Conservation (phyloP, 1,140 invertebrate species). For the Orussus abietinus region DNA sequence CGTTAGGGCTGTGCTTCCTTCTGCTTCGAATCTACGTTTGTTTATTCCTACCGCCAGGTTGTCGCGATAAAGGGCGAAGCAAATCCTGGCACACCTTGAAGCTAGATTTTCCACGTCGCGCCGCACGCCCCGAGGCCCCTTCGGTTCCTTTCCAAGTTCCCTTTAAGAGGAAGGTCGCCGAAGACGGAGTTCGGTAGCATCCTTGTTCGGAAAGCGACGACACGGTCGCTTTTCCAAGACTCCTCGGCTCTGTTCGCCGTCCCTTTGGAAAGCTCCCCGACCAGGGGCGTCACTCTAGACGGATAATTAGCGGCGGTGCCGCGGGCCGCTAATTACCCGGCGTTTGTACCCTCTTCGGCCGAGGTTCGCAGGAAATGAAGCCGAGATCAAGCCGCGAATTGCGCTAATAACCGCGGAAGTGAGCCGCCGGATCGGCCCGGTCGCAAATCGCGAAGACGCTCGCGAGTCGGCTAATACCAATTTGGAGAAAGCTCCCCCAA, state of each 20-base stretch:
- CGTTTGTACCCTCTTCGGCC: constrained; percentile 15
- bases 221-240: too few relatives aligned
- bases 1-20: neutral
- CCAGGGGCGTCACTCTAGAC: neutral
- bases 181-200: constrained; percentile 21
- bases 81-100: too few relatives aligned
- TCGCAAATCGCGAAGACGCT: too few relatives aligned
- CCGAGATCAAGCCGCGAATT: constrained; percentile 22
- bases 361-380: constrained; percentile 23
- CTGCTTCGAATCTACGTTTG: too few relatives aligned
- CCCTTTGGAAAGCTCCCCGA: constrained; percentile 2
- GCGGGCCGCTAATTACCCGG: constrained; percentile 25
- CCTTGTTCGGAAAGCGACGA: too few relatives aligned
- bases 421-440: neutral
- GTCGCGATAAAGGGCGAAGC: too few relatives aligned
- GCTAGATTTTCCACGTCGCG: constrained; percentile 22
- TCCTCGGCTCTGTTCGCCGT: constrained; percentile 1
- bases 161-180: constrained; percentile 6
- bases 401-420: constrained; percentile 12
- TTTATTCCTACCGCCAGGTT: too few relatives aligned
- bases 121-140: constrained; percentile 10
- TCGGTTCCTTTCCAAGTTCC: constrained; percentile 6
- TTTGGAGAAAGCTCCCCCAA: too few relatives aligned
- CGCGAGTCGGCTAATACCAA: too few relatives aligned
- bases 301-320: constrained; percentile 1